Percentiles rank a stretch among this genome's conserved stretches.
Evolutionary conservation across 2,797 vertebrate species (phyloP).

Genomic region (Liparis tanakae): DNA sequence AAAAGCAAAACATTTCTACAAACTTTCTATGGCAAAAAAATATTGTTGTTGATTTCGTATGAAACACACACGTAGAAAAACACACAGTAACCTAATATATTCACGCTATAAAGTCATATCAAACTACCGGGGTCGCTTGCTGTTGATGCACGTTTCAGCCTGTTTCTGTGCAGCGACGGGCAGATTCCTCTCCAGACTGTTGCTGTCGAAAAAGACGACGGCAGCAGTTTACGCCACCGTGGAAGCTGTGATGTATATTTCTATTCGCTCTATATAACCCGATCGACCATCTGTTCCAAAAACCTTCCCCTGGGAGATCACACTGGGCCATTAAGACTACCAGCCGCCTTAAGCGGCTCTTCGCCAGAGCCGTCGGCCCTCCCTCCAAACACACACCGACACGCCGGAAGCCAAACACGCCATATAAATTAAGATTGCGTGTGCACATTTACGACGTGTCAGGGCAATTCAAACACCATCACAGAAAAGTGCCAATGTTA

Average conservation of each 20-base stretch:
- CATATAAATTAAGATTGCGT: conserved; percentile 20
- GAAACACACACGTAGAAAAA: too few species aligned
- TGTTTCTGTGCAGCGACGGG: background rate
- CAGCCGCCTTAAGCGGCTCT: conserved; percentile 43
- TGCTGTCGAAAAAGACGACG: conserved; percentile 32
- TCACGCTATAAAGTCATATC: background rate
- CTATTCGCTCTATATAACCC: conserved; percentile 45
- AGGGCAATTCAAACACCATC: conserved; percentile 28
- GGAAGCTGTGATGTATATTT: conserved; percentile 53
- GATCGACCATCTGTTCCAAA: conserved; percentile 55
- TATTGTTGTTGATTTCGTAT: background rate
- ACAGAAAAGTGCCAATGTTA: conserved; percentile 28
- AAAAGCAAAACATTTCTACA: conserved; percentile 1
- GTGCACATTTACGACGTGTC: conserved; percentile 31
- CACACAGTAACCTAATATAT: background rate
- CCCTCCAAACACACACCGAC: background rate
- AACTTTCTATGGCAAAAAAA: too few species aligned
- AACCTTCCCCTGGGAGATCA: conserved; percentile 43
- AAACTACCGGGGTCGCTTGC: background rate
- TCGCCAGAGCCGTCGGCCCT: conserved; percentile 32
- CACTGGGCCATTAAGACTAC: conserved; percentile 45
- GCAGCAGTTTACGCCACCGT: conserved; percentile 25
- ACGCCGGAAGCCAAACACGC: background rate
- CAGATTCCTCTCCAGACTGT: conserved; percentile 20
- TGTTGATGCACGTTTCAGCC: background rate